Base-by-base conservation (phyloP, 2,113 vertebrate species). In the Platichthys flesus region DNA sequence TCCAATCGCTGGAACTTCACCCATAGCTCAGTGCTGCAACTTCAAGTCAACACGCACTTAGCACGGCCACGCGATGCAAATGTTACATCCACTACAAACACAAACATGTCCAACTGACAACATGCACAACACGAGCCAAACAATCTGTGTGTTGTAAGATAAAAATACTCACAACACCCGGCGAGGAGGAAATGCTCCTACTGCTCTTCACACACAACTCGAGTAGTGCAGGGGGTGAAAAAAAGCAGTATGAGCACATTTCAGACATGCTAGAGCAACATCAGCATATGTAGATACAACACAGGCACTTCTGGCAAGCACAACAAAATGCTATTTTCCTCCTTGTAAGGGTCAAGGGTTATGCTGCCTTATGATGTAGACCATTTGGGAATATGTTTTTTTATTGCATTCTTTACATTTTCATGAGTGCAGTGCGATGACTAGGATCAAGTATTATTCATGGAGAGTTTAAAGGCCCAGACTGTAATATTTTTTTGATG, bases 1-100 rank as follows among this genome's bases (percentile, higher is more conserved):
- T 74, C 35, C 84, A 82, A 82, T 83, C 26, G 37, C 69, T 40
- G 23, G 23, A 62, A 73, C 67, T 72, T 87, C 65, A 70, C 62
- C 66, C 58, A 58, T 71, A 65, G 51, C 55, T 72, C 71, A 63
- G 51, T 13, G 51, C 57, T 70, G 67, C 24, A 42, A 49, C 65
- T 65, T 56, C 47, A 14, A 31, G 57, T 77, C 69, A 68, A 47
- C 56, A 61, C 57, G 72, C 67, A 28, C 66, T 70, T 54, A 65
- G 61, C 2, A 40, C 51, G 28, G 54, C 58, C 2, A 20, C 2
- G 4, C 6, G 9, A 63, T 58, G 57, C 61, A 20, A 31, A 74
- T 74, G 35, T 16, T 63, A 57, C 42, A 67, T 65, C 55, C 40
- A 59, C 37, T 54, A 31, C 54, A 57, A 74, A 76, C 51, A 60